Evolutionary conservation across 2,113 vertebrate genomes (phyloP), one percentile per base, ranked within the genome.

Genomic region (Illadopsis cleaveri): DNA sequence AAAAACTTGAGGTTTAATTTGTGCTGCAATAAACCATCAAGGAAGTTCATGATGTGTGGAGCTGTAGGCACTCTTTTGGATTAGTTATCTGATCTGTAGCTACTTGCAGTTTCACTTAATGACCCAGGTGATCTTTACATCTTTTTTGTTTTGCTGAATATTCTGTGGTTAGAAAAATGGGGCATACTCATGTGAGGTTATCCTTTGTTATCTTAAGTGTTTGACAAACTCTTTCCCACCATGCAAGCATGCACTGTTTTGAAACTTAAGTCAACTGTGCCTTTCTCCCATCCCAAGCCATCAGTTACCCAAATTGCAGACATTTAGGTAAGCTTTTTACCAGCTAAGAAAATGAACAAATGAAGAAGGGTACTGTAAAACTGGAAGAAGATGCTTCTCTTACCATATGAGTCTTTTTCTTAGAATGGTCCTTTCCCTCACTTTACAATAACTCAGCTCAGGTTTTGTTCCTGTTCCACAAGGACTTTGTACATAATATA

Each of bases 101-200:
- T 88, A 25, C 51, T 70, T 70, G 31, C 18, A 61, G n/a, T 81
- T 86, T 65, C 50, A 44, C 5, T 37, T 61, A 38, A 51, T 56
- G 21, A 82, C 3, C 15, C 8, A 27, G 10, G 45, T 80, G 40
- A 50, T 44, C 42, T 89, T 87, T 62, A 25, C 12, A 16, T 64
- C 14, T 14, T 35, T 87, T 72, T 88, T 82, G 17, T 75, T 94
- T 85, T 66, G 42, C 35, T 75, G 31, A 62, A n/a, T 88, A 48
- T 66, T 73, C 56, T 79, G 18, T 76, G 28, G 14, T 76, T 89
- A 45, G 42, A 75, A 85, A 66, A 62, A 38, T 8, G 13, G 12
- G 7, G 1, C 17, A 12, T n/a, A 31, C 20, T 73, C 23, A 25
- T 28, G 38, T 51, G 61, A 24, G 54, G 19, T 35, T 85, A 40